Conservation (phyloP, 2,113 vertebrate species). For the Lathamus discolor region DNA sequence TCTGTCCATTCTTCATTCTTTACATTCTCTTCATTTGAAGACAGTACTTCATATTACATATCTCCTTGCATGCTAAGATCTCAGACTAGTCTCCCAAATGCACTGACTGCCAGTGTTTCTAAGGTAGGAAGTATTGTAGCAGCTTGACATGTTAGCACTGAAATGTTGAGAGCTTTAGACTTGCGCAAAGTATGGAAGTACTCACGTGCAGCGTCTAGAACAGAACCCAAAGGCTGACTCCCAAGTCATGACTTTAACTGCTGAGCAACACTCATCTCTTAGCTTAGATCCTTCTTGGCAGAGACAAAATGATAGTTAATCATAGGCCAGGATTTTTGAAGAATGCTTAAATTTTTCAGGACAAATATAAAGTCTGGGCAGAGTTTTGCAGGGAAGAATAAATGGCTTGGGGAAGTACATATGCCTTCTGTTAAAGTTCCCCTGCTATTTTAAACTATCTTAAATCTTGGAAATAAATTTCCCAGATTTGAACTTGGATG, state of each 20-base stretch:
- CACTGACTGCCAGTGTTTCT: not conserved
- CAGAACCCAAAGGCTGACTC: not conserved
- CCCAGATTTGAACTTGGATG: not conserved
- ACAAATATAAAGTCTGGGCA: not conserved
- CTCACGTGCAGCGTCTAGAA: not conserved
- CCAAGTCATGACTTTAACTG: not conserved
- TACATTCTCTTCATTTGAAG: not conserved
- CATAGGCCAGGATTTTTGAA: not conserved
- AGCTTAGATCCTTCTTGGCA: not conserved
- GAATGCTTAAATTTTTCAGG: not conserved
- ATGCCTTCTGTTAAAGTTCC: not conserved
- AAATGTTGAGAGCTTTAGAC: not conserved
- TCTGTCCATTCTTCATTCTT: not conserved
- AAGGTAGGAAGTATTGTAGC: not conserved
- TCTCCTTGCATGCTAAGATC: not conserved
- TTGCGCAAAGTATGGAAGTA: not conserved
- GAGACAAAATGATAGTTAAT: not conserved
- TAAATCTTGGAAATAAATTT: not conserved
- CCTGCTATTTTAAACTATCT: not conserved
- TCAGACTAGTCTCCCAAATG: not conserved
- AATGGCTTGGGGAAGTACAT: not conserved
- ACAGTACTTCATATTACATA: not conserved
- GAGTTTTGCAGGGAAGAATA: not conserved
- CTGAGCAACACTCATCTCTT: not conserved
- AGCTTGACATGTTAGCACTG: not conserved